Conservation (phyloP, 2,113 vertebrate species). For the Lampris incognitus region DNA sequence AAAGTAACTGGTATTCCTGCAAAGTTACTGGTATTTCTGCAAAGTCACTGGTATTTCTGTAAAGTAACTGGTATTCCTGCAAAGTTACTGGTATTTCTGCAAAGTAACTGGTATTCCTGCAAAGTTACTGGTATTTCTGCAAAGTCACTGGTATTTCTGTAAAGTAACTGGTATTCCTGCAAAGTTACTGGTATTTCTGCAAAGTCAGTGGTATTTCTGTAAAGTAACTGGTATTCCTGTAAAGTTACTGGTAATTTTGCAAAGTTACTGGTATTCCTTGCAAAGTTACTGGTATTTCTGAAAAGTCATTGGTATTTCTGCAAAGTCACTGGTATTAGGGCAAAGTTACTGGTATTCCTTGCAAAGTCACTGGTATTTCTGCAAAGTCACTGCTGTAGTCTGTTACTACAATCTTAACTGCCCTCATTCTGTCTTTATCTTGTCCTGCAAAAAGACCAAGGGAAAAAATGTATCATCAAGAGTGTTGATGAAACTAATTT, state of each 20-base stretch:
- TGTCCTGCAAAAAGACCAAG: slow-evolving; percentile 3
- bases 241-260: too few relatives aligned
- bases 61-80: slow-evolving; percentile 28
- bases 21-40: slow-evolving; percentile 28
- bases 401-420: not conserved
- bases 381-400: slow-evolving; percentile 41
- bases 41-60: not conserved
- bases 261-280: not conserved
- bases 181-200: too few relatives aligned
- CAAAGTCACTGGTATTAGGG: slow-evolving; percentile 27
- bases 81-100: not conserved
- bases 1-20: not conserved
- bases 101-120: slow-evolving; percentile 27
- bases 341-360: not conserved
- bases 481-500: slow-evolving; percentile 10
- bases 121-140: slow-evolving; percentile 20
- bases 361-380: slow-evolving; percentile 29
- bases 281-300: slow-evolving; percentile 28
- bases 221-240: too few relatives aligned
- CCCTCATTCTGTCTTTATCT: not conserved
- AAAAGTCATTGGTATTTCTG: not conserved
- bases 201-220: too few relatives aligned
- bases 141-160: too few relatives aligned
- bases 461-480: slow-evolving; percentile 9
- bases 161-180: too few relatives aligned